Percentiles rank a stretch among this genome's conserved stretches.
Conservation (phyloP, 1,140 invertebrate species). For the Solenopsis invicta region DNA sequence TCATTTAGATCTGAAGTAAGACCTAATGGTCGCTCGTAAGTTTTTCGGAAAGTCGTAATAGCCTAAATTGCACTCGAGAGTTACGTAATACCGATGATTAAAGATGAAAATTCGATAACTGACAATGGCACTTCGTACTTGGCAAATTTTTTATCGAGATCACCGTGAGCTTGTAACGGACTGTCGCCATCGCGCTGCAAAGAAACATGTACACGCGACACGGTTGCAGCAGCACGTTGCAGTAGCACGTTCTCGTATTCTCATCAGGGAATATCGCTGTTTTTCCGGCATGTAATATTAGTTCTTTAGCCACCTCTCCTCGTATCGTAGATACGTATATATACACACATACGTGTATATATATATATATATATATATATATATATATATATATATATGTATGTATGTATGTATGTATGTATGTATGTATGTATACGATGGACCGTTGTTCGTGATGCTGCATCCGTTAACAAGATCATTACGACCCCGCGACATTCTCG, state of each 20-base stretch:
- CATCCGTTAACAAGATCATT: slow-evolving; percentile 55
- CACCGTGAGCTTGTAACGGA: neutral
- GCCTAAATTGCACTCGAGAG: neutral
- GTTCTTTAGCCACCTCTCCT: slow-evolving; percentile 5
- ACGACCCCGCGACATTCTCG: slow-evolving; percentile 58
- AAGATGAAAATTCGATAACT: neutral
- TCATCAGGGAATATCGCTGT: neutral
- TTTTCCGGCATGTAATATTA: slow-evolving; percentile 33
- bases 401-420: neutral
- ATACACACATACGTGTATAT: neutral
- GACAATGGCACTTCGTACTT: slow-evolving; percentile 57
- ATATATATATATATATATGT: neutral
- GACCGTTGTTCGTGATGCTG: slow-evolving; percentile 38
- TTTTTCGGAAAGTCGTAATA: neutral
- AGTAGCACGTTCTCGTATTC: slow-evolving; percentile 23
- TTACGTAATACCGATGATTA: neutral
- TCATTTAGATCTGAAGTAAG: neutral
- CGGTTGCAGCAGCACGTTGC: slow-evolving; percentile 48
- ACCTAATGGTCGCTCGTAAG: neutral
- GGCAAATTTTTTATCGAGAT: neutral
- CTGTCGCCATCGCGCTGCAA: slow-evolving; percentile 73
- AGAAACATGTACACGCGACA: slow-evolving; percentile 43
- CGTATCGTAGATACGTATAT: neutral
- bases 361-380: neutral
- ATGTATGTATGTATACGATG: neutral